A percentile compares a stretch with the other conserved stretches of the same genome.
Conservation (phyloP, 2,888 invertebrate species). For the Drosophila yooni region DNA sequence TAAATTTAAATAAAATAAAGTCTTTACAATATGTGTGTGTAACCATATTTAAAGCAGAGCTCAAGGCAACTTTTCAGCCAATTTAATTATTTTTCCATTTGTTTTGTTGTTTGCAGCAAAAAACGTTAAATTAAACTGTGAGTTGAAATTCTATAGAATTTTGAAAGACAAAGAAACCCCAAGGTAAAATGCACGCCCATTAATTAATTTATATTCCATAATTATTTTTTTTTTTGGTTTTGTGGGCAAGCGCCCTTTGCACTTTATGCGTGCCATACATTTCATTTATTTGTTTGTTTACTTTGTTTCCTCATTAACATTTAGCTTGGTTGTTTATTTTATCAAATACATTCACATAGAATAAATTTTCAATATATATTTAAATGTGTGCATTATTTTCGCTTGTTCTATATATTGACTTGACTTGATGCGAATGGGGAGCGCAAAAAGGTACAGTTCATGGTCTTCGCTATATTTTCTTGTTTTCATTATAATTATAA, state of each 20-base stretch:
- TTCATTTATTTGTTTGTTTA: constrained; percentile 46
- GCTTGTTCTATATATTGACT: constrained; percentile 26
- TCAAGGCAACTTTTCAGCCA: neutral
- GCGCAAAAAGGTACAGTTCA: constrained; percentile 48
- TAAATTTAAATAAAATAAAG: neutral
- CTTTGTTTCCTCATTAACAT: constrained; percentile 50
- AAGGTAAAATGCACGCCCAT: neutral
- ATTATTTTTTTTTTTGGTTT: constrained; percentile 48
- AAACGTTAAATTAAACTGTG: neutral
- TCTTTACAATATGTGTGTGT: neutral
- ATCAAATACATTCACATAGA: constrained; percentile 42
- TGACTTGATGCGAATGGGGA: constrained; percentile 43
- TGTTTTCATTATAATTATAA: constrained; percentile 15
- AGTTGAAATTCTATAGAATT: neutral
- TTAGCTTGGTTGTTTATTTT: constrained; percentile 23
- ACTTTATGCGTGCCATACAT: constrained; percentile 62
- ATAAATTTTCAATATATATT: constrained; percentile 25
- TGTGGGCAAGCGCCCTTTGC: constrained; percentile 55
- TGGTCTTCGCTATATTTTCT: constrained; percentile 36
- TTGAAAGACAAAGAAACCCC: neutral
- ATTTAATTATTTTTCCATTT: neutral
- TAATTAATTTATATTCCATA: constrained; percentile 14
- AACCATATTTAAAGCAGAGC: neutral
- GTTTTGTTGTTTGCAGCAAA: neutral
- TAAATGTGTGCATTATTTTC: neutral